Base-by-base conservation (phyloP, 2,113 vertebrate species). In the Perognathus longimembris region DNA sequence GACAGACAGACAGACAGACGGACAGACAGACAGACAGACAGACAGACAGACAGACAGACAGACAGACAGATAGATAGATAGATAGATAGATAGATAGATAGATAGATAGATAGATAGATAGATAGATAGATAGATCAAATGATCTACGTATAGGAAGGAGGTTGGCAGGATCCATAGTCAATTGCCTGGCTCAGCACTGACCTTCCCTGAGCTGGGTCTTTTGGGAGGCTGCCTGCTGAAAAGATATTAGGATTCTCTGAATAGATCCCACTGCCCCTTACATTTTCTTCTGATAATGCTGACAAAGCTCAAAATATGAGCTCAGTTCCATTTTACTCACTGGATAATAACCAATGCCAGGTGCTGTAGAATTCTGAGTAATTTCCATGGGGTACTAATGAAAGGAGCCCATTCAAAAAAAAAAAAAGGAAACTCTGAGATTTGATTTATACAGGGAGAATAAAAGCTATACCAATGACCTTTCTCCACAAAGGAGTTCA, bases 121-220 rank as follows among this genome's bases (percentile, higher is more conserved):
- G n/a, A n/a, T n/a, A n/a, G n/a, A n/a, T n/a, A n/a, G n/a, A n/a
- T n/a, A n/a, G n/a, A n/a, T n/a, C n/a, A n/a, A n/a, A n/a, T n/a
- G n/a, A n/a, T n/a, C n/a, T n/a, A n/a, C n/a, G 50, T 15, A 54
- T 15, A 6, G 1, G 5, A 30, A 14, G 5, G 54, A 2, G 0
- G 6, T 10, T 32, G 32, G 28, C 17, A 1, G 20, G 26, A 9
- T 26, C 32, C 7, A 32, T 0, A 22, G 18, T 30, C 10, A 32
- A 10, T 8, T 54, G 17, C 12, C 4, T 54, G 14, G 50, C 50
- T 45, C 4, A 17, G 40, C 70, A 34, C 15, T 42, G 20, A 18
- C 0, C 14, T 22, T 12, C 6, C 28, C 18, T 34, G 18, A 22
- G 1, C 11, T 0, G 0, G 26, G 4, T 12, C 12, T 2, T 40